These are phyloP conservation scores for Xyliphius kryptos DNA, from an alignment of 2,113 vertebrate genomes.

Conservation along the genomic window DNA sequence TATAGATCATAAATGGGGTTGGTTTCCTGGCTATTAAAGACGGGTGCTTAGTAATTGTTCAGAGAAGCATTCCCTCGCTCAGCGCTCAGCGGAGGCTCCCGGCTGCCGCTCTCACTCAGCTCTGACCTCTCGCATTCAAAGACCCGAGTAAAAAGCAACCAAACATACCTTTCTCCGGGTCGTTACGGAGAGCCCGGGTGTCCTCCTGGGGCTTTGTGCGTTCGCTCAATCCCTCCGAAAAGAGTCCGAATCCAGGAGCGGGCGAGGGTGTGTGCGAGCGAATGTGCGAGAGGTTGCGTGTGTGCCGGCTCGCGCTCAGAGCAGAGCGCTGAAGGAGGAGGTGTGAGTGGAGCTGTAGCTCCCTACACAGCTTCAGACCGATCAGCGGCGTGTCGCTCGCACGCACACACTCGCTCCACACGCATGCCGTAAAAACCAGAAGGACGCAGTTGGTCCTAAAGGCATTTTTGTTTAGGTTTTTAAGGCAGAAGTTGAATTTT, in stretches of 20 bases:
- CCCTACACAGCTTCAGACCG: slow-evolving; percentile 61
- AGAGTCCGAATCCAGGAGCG: slow-evolving; percentile 11
- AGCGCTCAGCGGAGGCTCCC: slow-evolving; percentile 33
- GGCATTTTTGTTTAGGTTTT: too few relatives aligned
- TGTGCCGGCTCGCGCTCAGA: slow-evolving; percentile 18
- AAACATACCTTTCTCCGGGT: slow-evolving; percentile 57
- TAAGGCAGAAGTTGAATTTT: too few relatives aligned
- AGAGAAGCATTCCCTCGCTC: slow-evolving; percentile 40
- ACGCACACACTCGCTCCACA: slow-evolving; percentile 42
- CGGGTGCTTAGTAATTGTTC: slow-evolving; percentile 54
- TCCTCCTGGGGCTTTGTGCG: slow-evolving; percentile 56
- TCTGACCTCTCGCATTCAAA: slow-evolving; percentile 44
- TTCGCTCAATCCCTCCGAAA: slow-evolving; percentile 66
- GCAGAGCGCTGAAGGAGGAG: slow-evolving; percentile 77
- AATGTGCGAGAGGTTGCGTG: slow-evolving; percentile 39
- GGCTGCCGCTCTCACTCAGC: slow-evolving; percentile 13
- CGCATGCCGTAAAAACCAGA: neutral
- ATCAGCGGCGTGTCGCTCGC: slow-evolving; percentile 21
- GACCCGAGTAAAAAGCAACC: slow-evolving; percentile 49
- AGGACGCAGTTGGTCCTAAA: neutral
- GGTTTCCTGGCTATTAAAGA: slow-evolving; percentile 42
- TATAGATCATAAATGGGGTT: slow-evolving; percentile 10
- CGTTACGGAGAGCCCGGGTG: slow-evolving; percentile 24
- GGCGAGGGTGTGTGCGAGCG: slow-evolving; percentile 60
- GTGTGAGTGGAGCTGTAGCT: slow-evolving; percentile 78